A percentile compares a stretch with the other conserved stretches of the same genome.
Evolutionary conservation across 2,113 vertebrate genomes (phyloP).

Genomic region (Mustela lutreola): DNA sequence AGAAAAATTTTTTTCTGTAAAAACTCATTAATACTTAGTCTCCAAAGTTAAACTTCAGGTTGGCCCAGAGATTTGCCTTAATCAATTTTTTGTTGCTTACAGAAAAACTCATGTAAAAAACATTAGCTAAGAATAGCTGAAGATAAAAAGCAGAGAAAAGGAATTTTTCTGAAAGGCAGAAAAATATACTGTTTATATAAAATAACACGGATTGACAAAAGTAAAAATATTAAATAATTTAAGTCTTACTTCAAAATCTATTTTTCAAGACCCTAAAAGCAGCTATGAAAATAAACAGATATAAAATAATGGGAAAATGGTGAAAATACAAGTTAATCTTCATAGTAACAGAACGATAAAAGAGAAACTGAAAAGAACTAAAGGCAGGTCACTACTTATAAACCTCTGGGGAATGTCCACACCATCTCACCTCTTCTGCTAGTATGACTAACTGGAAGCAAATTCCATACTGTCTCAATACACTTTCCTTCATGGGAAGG

Average conservation of each 20-base stretch:
- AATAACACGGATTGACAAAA: neutral
- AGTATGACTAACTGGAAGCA: neutral
- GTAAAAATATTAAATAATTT: constrained; percentile 46
- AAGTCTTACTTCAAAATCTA: constrained; percentile 56
- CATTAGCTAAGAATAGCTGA: neutral
- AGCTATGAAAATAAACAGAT: neutral
- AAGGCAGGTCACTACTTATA: neutral
- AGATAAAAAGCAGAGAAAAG: constrained; percentile 24
- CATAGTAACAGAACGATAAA: neutral
- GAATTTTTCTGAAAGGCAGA: constrained; percentile 6
- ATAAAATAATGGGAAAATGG: neutral
- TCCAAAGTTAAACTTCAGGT: constrained; percentile 26
- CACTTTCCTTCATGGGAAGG: neutral
- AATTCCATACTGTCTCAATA: neutral
- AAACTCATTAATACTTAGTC: neutral
- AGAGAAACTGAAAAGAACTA: neutral
- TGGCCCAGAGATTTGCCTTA: neutral
- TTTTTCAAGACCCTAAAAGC: constrained; percentile 38
- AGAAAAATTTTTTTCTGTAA: neutral
- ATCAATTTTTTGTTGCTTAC: constrained; percentile 31
- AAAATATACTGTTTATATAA: constrained; percentile 35
- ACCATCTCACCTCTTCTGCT: neutral
- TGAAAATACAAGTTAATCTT: neutral
- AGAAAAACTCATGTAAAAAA: constrained; percentile 59
- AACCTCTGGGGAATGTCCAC: neutral